These are phyloP conservation scores for Astyanax mexicanus DNA, from an alignment of 2,797 vertebrate species.

Conservation along the genomic window DNA sequence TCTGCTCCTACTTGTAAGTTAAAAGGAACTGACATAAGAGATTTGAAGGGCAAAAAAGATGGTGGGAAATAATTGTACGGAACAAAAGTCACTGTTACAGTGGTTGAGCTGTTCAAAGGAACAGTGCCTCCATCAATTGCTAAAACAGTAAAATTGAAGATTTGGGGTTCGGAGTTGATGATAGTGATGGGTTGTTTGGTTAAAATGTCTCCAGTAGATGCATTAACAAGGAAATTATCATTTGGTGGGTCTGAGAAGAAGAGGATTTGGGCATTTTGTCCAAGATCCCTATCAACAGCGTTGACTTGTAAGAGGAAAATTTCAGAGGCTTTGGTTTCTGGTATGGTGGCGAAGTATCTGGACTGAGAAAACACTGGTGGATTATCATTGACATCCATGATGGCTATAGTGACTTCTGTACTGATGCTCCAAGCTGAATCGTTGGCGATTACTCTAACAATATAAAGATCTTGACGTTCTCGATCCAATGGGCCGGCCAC, in stretches of 20 bases:
- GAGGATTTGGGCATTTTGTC: slow-evolving; percentile 72
- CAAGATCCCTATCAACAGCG: slow-evolving; percentile 75
- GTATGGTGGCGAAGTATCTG: slow-evolving; percentile 62
- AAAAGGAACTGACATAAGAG: slow-evolving; percentile 68
- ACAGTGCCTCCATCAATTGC: slow-evolving; percentile 72
- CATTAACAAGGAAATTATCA: slow-evolving; percentile 76
- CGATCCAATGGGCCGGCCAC: slow-evolving; percentile 72
- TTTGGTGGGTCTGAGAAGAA: slow-evolving; percentile 73
- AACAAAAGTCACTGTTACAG: slow-evolving; percentile 70
- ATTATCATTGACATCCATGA: slow-evolving; percentile 80
- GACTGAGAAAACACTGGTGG: slow-evolving; percentile 71
- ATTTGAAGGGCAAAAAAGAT: slow-evolving; percentile 67
- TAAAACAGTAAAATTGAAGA: slow-evolving; percentile 67
- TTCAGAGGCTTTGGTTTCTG: slow-evolving; percentile 68
- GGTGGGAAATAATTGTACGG: slow-evolving; percentile 75
- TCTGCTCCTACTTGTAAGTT: slow-evolving; percentile 68
- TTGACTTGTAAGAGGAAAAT: slow-evolving; percentile 70
- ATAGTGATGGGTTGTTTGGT: slow-evolving; percentile 71
- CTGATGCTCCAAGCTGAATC: slow-evolving; percentile 81
- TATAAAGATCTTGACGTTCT: slow-evolving; percentile 73
- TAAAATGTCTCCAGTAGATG: slow-evolving; percentile 73
- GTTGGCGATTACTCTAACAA: slow-evolving; percentile 77
- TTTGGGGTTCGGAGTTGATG: slow-evolving; percentile 57
- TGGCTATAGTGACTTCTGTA: slow-evolving; percentile 75
- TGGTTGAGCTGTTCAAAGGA: slow-evolving; percentile 63